A percentile compares a stretch with the other conserved stretches of the same genome.
Conservation (phyloP, 2,888 invertebrate genomes). For the Brachyptera risi region DNA sequence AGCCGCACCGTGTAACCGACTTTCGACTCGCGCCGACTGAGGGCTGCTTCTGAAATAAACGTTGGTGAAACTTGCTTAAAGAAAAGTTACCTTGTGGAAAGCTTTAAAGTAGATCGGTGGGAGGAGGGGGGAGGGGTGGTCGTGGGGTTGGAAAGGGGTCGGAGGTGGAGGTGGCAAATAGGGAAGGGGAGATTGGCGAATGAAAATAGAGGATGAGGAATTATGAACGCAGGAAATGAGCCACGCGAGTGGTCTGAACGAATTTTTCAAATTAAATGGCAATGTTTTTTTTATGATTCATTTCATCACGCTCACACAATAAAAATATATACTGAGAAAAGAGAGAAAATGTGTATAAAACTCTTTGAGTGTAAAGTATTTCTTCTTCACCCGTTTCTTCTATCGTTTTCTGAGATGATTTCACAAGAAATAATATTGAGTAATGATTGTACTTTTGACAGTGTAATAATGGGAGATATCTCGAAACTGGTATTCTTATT, state of each 20-base stretch:
- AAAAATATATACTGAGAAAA: background rate
- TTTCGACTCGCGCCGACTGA: too few relatives aligned
- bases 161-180: background rate
- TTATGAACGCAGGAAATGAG: background rate
- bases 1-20: too few relatives aligned
- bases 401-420: too few relatives aligned
- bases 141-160: too few relatives aligned
- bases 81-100: background rate
- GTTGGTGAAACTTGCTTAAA: background rate
- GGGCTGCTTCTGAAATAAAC: background rate
- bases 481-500: too few relatives aligned
- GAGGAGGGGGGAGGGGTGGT: background rate
- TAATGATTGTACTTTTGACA: too few relatives aligned
- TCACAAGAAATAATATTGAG: too few relatives aligned
- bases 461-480: too few relatives aligned
- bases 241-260: background rate
- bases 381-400: too few relatives aligned
- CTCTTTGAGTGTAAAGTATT: too few relatives aligned
- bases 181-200: background rate
- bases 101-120: background rate
- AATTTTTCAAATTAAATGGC: background rate
- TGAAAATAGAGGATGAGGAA: background rate
- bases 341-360: background rate
- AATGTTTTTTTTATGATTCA: background rate
- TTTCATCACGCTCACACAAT: background rate